These are phyloP conservation scores for Rhyzopertha dominica DNA, from an alignment of 1,140 invertebrate genomes.

Conservation along the genomic window DNA sequence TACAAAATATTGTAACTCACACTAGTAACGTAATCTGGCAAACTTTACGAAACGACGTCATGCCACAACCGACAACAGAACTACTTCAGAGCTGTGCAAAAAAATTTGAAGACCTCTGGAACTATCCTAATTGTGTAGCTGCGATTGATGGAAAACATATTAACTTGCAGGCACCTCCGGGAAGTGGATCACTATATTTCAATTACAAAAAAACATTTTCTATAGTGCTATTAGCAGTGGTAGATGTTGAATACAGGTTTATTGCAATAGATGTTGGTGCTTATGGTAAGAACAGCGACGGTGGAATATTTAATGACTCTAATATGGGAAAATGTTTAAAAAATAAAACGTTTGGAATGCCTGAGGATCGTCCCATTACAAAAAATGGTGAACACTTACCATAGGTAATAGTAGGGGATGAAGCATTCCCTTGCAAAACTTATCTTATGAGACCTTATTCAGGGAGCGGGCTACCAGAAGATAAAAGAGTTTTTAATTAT, in stretches of 20 bases:
- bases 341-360: slow-evolving; percentile 18
- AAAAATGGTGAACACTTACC: slow-evolving; percentile 13
- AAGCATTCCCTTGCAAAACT: slow-evolving; percentile 24
- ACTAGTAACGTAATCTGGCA: slow-evolving; percentile 13
- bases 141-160: slow-evolving; percentile 13
- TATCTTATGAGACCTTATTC: slow-evolving; percentile 44
- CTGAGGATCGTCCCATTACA: slow-evolving; percentile 14
- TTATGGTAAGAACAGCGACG: slow-evolving; percentile 34
- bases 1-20: slow-evolving; percentile 15
- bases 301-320: slow-evolving; percentile 16
- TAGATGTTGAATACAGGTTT: slow-evolving; percentile 41
- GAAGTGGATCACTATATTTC: slow-evolving; percentile 10
- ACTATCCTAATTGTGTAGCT: slow-evolving; percentile 15
- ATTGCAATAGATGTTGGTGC: slow-evolving; percentile 42
- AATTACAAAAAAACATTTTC: slow-evolving; percentile 15
- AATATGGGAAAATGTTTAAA: slow-evolving; percentile 14
- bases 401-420: slow-evolving; percentile 11
- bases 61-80: slow-evolving; percentile 16
- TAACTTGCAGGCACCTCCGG: slow-evolving; percentile 7
- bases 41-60: slow-evolving; percentile 11
- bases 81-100: slow-evolving; percentile 9
- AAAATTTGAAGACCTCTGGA: slow-evolving; percentile 16
- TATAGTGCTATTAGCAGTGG: slow-evolving; percentile 5
- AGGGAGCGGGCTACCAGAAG: slow-evolving; percentile 20
- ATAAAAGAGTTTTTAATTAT: slow-evolving; percentile 47